A percentile compares a stretch with the other conserved stretches of the same genome.
phyloP scores from a whole-genome alignment of 2,888 invertebrate genomes.

The Cistogaster globosa region DNA sequence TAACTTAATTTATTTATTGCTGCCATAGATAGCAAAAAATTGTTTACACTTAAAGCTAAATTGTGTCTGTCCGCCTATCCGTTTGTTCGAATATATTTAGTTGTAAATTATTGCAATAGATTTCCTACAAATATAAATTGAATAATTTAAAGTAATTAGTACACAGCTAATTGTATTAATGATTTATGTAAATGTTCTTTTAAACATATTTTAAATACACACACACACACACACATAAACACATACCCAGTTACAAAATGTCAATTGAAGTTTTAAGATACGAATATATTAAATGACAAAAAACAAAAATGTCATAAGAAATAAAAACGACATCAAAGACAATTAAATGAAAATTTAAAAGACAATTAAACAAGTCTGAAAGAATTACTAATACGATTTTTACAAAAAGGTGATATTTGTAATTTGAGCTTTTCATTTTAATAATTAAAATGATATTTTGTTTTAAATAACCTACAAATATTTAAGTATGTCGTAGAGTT shows the following conservation, averaged over 20 bases:
- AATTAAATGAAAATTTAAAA: conserved; percentile 8
- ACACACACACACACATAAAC: conserved; percentile 4
- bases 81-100: background rate
- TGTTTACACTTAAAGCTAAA: conserved; percentile 26
- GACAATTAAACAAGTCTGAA: conserved; percentile 11
- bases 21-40: background rate
- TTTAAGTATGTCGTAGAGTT: too few species aligned
- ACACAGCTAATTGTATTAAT: conserved; percentile 74
- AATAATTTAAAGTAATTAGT: conserved; percentile 83
- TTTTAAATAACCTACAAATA: too few species aligned
- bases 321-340: conserved; percentile 30
- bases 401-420: background rate
- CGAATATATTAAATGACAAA: background rate
- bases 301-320: conserved; percentile 23
- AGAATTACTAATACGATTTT: background rate
- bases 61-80: background rate
- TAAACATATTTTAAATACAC: conserved; percentile 14
- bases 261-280: conserved; percentile 44
- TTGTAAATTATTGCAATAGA: conserved; percentile 74
- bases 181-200: conserved; percentile 70
- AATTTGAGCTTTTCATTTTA: background rate
- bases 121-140: conserved; percentile 80
- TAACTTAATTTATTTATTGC: conserved; percentile 31
- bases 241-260: conserved; percentile 3
- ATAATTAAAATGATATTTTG: background rate